Evolutionary conservation across 92 coral and sea anemone species (phyloP).

Genomic region (Meandrina meandrites): DNA sequence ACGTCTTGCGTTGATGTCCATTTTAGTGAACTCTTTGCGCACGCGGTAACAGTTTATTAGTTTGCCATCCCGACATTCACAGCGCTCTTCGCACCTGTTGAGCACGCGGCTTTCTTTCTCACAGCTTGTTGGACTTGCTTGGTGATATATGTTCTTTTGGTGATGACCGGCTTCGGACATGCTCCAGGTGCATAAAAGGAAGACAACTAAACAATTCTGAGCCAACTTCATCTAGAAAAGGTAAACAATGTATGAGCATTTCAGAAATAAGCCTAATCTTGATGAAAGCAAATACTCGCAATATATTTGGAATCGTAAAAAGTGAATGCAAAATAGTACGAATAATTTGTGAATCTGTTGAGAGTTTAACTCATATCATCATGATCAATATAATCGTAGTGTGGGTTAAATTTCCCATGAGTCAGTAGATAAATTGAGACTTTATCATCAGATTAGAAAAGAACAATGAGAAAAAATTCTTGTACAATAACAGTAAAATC

Average conservation of each 20-base stretch:
- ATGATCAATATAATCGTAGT: no score
- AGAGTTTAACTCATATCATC: no score
- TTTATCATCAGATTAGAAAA: no score
- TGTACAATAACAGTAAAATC: no score
- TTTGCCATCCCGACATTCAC: conserved; percentile 21
- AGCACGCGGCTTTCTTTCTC: conserved; percentile 28
- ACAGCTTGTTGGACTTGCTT: background rate
- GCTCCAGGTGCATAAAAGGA: background rate
- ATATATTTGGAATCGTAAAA: no score
- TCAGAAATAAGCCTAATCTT: background rate
- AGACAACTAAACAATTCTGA: background rate
- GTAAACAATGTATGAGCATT: background rate
- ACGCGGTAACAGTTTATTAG: conserved; percentile 27
- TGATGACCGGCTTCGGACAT: background rate
- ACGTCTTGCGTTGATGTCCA: background rate
- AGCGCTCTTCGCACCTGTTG: conserved; percentile 31
- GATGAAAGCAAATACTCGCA: no score
- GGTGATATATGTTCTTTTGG: background rate
- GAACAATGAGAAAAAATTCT: no score
- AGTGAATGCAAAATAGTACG: no score
- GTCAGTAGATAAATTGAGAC: no score
- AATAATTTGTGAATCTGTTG: no score
- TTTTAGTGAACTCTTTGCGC: conserved; percentile 25
- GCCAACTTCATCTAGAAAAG: background rate
- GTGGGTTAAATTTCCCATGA: no score